A percentile compares a stretch with the other conserved stretches of the same genome.
These are phyloP conservation scores for Thereva nobilitata DNA, from an alignment of 2,888 invertebrate species.

Conservation along the genomic window DNA sequence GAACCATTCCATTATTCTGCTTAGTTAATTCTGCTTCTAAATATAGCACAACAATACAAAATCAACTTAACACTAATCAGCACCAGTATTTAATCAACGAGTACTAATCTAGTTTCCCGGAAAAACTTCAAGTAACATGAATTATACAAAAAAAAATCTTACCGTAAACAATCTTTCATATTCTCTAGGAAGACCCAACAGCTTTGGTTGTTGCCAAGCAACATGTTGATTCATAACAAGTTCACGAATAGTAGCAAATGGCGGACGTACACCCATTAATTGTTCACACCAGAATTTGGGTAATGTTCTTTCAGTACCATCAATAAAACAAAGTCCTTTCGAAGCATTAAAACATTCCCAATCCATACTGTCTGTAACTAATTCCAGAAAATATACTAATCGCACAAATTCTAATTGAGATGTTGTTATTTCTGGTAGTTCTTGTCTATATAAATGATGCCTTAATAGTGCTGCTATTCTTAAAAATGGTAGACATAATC, in stretches of 20 bases:
- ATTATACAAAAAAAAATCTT: conserved; percentile 43
- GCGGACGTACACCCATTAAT: conserved; percentile 60
- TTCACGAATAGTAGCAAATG: conserved; percentile 60
- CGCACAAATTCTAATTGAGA: conserved; percentile 75
- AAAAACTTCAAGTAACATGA: conserved; percentile 4
- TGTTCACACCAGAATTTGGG: conserved; percentile 73
- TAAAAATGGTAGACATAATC: conserved; percentile 80
- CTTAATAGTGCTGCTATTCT: conserved; percentile 81
- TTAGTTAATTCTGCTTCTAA: too few relatives aligned
- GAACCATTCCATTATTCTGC: too few relatives aligned
- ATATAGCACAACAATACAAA: too few relatives aligned
- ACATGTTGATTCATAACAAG: conserved; percentile 75
- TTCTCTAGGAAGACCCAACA: conserved; percentile 83
- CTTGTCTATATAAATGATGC: conserved; percentile 79
- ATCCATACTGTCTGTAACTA: conserved; percentile 69
- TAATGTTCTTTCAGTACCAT: conserved; percentile 60
- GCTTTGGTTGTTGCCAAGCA: conserved; percentile 78
- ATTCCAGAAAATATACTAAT: conserved; percentile 76
- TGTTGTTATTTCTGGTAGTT: conserved; percentile 69
- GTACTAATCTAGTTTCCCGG: background rate
- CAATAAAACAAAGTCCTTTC: conserved; percentile 66
- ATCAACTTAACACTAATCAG: too few relatives aligned
- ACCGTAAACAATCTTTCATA: conserved; percentile 91
- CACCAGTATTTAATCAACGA: too few relatives aligned
- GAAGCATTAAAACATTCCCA: conserved; percentile 69